Base-by-base conservation (phyloP, 1,140 invertebrate genomes). In the Zaprionus vittiger region DNA sequence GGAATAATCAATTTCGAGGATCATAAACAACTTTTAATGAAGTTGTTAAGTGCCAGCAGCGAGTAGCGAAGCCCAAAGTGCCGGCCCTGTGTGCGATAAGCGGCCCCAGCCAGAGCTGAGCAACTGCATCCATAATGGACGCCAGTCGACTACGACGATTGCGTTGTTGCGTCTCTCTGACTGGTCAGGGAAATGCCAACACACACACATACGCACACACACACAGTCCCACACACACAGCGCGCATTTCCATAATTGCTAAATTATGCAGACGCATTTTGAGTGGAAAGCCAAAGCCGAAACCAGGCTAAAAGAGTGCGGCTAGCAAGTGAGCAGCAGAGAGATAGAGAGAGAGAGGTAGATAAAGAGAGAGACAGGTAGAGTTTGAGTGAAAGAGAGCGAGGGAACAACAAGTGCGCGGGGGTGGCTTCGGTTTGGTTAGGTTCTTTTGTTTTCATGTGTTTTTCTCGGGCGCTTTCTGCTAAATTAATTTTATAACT, bases 1-100 rank as follows among this genome's bases (percentile, higher is more conserved):
- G 89, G 89, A 91, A 91, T 91, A 91, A 91, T 91, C 90, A 91
- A 91, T 91, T 91, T 91, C 90, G 90, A 91, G 90, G 87, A 91
- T 91, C 90, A 91, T 91, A 91, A 91, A 91, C 90, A 91, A 91
- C 90, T 91, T 91, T 91, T 91, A 91, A 91, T 91, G 90, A 91
- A 91, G 90, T 91, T 91, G 90, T 91, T 91, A 91, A 91, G 89
- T 91, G 83, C 77, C 89, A 89, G 79, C 85, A 87, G 84, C 84
- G 89, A 89, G 84, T 80, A 83, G 69, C 70, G 24, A n/a, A 44
- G 64, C 54, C 85, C 65, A 85, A 90, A 84, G 79, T 85, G 85
- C 70, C 81, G 79, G 81, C 71, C 70, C 74, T 34, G 12, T 24
- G 28, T 47, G 28, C 66, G 81, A 86, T 83, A 82, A 83, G 79